phyloP scores from a whole-genome alignment of 2,888 invertebrate genomes.

The Dolichomitus sp. region DNA sequence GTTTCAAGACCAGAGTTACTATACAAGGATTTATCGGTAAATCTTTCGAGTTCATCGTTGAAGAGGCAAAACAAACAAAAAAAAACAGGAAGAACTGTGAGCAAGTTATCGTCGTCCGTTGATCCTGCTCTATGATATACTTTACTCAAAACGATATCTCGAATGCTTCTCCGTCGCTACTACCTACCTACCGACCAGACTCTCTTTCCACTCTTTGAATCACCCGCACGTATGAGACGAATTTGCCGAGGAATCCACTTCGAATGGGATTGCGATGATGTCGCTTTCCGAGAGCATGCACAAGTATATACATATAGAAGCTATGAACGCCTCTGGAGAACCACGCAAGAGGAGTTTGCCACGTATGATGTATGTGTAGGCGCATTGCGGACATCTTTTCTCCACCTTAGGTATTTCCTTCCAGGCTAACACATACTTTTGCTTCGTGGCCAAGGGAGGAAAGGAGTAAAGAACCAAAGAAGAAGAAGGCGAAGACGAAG shows the following conservation, averaged over 20 bases:
- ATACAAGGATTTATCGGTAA: not conserved
- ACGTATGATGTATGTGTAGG: slow-evolving; percentile 66
- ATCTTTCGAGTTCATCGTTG: slow-evolving; percentile 18
- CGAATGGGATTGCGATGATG: slow-evolving; percentile 68
- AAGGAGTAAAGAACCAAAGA: slow-evolving; percentile 45
- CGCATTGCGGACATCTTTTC: slow-evolving; percentile 67
- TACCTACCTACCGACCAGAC: not conserved
- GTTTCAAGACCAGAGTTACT: not conserved
- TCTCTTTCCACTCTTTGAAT: slow-evolving; percentile 43
- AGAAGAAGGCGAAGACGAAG: slow-evolving; percentile 47
- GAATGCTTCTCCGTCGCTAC: slow-evolving; percentile 45
- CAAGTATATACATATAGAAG: slow-evolving; percentile 42
- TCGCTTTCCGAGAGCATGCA: slow-evolving; percentile 54
- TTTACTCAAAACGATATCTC: slow-evolving; percentile 64
- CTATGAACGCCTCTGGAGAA: not conserved
- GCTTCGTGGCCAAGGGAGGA: slow-evolving; percentile 40
- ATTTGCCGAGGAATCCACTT: slow-evolving; percentile 79
- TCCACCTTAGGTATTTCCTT: slow-evolving; percentile 57
- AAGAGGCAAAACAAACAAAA: slow-evolving; percentile 11
- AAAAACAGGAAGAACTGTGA: slow-evolving; percentile 17
- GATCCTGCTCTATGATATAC: slow-evolving; percentile 60
- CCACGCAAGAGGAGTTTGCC: slow-evolving; percentile 8
- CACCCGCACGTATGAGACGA: slow-evolving; percentile 72
- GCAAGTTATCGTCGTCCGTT: slow-evolving; percentile 60
- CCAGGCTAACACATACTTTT: slow-evolving; percentile 34